Evolutionary conservation across 2,113 vertebrate species (phyloP), one percentile per base, ranked within the genome.

Genomic region (Dolichotis patagonum): DNA sequence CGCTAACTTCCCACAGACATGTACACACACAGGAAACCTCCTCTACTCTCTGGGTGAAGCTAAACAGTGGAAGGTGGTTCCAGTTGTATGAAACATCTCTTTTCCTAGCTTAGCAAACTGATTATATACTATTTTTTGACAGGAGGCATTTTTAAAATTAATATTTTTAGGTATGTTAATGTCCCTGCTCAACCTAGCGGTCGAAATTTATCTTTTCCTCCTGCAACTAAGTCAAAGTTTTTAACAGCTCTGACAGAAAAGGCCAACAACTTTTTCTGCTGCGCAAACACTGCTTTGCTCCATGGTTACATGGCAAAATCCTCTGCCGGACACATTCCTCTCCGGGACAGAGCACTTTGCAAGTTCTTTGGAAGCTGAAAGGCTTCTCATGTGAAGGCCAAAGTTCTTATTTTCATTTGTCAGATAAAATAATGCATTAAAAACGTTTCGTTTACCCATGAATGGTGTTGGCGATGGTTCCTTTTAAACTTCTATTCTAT

Each of bases 151-250:
- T 98, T 62, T 63, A 97, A 85, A 71, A 67, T 43, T 83, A 91
- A 73, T 92, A 24, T 71, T 96, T 97, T 43, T 35, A 82, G 94
- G 41, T 58, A 7, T 67, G 49, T 95, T 92, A 93, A 85, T 84
- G 75, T 83, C 93, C 90, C 95, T 94, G 96, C 26, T 97, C 96
- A 95, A 91, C 90, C 85, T 96, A 77, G 46, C 71, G 46, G 75
- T 95, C 93, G 67, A 96, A 97, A 97, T 95, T 52, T 98, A 94
- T 52, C 98, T 52, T 98, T 92, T 94, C 73, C 92, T 98, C 90
- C 69, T 96, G 90, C 24, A 94, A 67, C 58, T 91, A 82, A 91
- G 77, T 97, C 90, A 96, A 96, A 90, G 95, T 92, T 97, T 97
- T 80, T 91, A 91, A 93, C 30, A 49, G 65, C 56, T 82, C 90